Conservation (phyloP, 2,797 vertebrate genomes). For the Melopsittacus undulatus region DNA sequence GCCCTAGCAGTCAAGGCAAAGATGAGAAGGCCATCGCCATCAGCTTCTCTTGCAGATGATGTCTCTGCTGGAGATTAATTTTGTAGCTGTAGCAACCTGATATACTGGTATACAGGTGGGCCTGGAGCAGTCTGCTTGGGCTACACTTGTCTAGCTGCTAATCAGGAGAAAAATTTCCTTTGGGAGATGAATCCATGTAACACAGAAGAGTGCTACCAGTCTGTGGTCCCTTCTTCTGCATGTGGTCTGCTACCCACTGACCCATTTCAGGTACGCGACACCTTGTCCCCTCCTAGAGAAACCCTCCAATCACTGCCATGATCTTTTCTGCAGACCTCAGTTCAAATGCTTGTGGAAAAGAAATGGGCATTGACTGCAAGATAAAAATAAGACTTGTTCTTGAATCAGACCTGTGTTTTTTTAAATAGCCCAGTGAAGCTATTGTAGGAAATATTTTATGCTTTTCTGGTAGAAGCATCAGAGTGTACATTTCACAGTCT, state of each 20-base stretch:
- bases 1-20: not conserved
- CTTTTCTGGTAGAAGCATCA: not conserved
- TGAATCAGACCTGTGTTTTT: not conserved
- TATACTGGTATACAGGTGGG: not conserved
- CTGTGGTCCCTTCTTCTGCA: not conserved
- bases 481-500: not conserved
- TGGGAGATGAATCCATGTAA: not conserved
- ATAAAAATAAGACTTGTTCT: not conserved
- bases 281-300: not conserved
- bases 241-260: not conserved
- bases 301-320: not conserved
- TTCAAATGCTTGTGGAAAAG: not conserved
- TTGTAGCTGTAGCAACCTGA: not conserved
- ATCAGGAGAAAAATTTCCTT: not conserved
- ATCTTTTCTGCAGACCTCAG: not conserved
- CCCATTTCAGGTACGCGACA: not conserved
- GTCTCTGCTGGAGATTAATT: not conserved
- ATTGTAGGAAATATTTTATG: not conserved
- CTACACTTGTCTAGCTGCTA: accelerated
- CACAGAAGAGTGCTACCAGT: not conserved
- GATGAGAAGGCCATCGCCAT: accelerated
- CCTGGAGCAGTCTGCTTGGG: too few relatives aligned
- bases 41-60: not conserved
- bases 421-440: not conserved
- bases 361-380: accelerated